Conservation (phyloP, 2,797 vertebrate genomes). For the Amniataba percoides region DNA sequence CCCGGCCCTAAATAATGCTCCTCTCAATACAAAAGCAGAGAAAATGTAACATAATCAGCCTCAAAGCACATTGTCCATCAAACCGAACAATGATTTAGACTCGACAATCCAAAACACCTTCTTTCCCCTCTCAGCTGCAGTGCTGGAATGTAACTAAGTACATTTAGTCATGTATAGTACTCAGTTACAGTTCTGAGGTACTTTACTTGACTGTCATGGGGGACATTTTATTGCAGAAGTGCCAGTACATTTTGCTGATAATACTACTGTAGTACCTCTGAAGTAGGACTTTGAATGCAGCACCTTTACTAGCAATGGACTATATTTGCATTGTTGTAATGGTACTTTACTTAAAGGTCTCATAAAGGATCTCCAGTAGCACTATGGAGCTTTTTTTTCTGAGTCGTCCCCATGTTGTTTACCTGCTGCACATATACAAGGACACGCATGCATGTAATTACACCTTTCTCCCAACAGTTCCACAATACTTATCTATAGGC, state of each 20-base stretch:
- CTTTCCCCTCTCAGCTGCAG: background rate
- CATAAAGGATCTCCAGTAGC: background rate
- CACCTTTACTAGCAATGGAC: background rate
- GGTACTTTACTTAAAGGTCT: background rate
- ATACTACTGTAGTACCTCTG: background rate
- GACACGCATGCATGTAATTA: background rate
- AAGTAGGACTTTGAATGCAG: background rate
- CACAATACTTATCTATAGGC: background rate
- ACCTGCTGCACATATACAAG: background rate
- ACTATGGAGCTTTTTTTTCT: background rate
- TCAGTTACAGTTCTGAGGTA: background rate
- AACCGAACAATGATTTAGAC: slow-evolving; percentile 69
- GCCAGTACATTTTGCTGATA: background rate
- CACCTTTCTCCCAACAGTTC: background rate
- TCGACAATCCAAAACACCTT: slow-evolving; percentile 31
- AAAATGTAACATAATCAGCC: slow-evolving; percentile 85
- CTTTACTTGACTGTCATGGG: background rate
- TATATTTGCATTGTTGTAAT: background rate
- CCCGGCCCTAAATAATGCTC: slow-evolving; percentile 80
- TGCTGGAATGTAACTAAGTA: background rate
- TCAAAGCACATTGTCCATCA: slow-evolving; percentile 81
- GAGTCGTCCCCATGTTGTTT: background rate
- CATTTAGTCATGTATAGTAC: background rate
- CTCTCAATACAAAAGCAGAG: slow-evolving; percentile 84
- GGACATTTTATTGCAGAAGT: background rate